These are phyloP conservation scores for Enteromius treurensis DNA, from an alignment of 2,797 vertebrate species.

Conservation along the genomic window DNA sequence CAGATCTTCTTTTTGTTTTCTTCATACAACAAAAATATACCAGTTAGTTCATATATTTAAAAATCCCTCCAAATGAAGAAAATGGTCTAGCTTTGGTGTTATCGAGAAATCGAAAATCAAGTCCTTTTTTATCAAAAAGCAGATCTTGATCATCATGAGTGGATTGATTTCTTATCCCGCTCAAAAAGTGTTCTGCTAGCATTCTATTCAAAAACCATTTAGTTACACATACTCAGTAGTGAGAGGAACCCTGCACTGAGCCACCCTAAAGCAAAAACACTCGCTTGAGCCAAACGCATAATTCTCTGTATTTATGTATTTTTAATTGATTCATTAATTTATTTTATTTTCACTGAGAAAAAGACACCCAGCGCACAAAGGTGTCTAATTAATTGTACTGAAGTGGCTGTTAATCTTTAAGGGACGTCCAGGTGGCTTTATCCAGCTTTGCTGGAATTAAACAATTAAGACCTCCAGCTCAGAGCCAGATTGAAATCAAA, in stretches of 20 bases:
- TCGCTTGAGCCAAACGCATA: not conserved
- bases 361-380: not conserved
- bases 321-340: not conserved
- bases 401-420: slow-evolving; percentile 24
- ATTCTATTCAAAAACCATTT: not conserved
- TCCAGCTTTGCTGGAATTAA: slow-evolving; percentile 38
- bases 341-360: not conserved
- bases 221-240: not conserved
- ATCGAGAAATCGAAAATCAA: not conserved
- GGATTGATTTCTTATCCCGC: not conserved
- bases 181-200: not conserved
- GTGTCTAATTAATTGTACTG: slow-evolving; percentile 30
- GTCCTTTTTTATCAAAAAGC: not conserved
- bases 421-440: slow-evolving; percentile 24
- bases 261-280: not conserved
- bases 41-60: not conserved
- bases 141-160: not conserved
- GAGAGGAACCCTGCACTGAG: not conserved
- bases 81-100: not conserved
- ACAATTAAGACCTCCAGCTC: slow-evolving; percentile 17
- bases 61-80: not conserved
- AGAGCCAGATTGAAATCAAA: slow-evolving; percentile 11
- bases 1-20: not conserved
- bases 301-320: not conserved
- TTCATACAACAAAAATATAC: not conserved